Percentiles rank a stretch among this genome's conserved stretches.
These are phyloP conservation scores for Chamaea fasciata DNA, from an alignment of 2,113 vertebrate genomes.

Conservation along the genomic window DNA sequence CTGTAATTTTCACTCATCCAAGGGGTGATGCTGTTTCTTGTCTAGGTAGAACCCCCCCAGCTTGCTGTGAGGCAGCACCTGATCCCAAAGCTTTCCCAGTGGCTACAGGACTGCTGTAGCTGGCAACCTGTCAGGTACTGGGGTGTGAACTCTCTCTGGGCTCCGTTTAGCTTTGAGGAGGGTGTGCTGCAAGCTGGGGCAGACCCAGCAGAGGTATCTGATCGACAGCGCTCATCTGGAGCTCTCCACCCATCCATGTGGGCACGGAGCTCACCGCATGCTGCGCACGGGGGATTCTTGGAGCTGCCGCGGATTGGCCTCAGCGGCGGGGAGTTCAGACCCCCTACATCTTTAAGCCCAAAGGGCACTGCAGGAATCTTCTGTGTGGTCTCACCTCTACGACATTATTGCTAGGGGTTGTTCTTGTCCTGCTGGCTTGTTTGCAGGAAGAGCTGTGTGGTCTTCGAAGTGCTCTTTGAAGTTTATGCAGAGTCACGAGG, in stretches of 20 bases:
- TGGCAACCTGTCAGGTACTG: conserved; percentile 10
- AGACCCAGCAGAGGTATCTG: conserved; percentile 19
- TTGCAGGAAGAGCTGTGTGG: conserved; percentile 36
- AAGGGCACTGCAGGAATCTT: conserved; percentile 11
- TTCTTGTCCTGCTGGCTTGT: conserved; percentile 27
- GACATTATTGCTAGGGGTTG: neutral
- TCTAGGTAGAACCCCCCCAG: neutral
- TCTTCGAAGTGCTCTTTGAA: conserved; percentile 35
- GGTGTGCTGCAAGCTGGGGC: conserved; percentile 30
- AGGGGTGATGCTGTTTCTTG: neutral
- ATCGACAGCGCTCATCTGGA: neutral
- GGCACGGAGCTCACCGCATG: neutral
- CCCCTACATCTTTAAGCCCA: conserved; percentile 52
- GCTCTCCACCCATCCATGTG: conserved; percentile 25
- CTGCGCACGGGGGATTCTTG: neutral
- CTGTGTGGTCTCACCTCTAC: conserved; percentile 15
- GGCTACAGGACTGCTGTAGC: neutral
- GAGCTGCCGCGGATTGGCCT: neutral
- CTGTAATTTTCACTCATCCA: neutral
- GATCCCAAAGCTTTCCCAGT: neutral
- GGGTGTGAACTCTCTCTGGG: conserved; percentile 27
- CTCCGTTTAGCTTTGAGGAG: neutral
- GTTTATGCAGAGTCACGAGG: neutral
- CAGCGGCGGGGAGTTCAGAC: neutral
- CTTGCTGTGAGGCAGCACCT: neutral